Base-by-base conservation (phyloP, 2,113 vertebrate genomes). In the Elephantulus edwardii region DNA sequence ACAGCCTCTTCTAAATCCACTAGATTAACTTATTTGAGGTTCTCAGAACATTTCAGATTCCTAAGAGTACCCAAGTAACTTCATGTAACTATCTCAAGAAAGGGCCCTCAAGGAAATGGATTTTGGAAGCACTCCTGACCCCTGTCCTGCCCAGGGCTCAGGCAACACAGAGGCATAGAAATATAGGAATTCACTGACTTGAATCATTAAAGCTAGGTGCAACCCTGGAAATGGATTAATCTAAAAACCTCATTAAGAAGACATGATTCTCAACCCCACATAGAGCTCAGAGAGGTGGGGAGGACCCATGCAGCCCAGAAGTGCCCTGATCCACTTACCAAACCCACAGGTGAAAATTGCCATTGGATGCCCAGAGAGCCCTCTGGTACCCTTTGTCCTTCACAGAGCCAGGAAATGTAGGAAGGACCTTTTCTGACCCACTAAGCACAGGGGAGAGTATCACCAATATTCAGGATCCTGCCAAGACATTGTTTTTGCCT, bases 101-200 rank as follows among this genome's bases (percentile, higher is more conserved):
- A 89, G n/a, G 52, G 88, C 80, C 81, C 88, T 70, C 46, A 80
- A 76, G 28, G 8, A 28, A 74, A 38, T 40, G 54, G 85, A 91
- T 77, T 92, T 95, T 81, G 77, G 56, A 68, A n/a, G 38, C 19
- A 81, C 5, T 48, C n/a, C 40, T 91, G 66, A 90, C 17, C 6
- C 48, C 62, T 81, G 81, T 26, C 70, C 48, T 52, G 42, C 44
- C 38, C 42, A 88, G 72, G 35, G 35, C 19, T 83, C 54, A 80
- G 58, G 70, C 33, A 68, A 60, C 38, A 20, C 13, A 17, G 13
- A 87, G 38, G 30, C 30, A 54, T 22, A 62, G 50, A 46, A 56
- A 77, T 60, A 5, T 13, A 82, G 56, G 75, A 90, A 90, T 58
- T 86, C 75, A 64, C 33, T 84, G 68, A 58, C 56, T 90, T 48